Evolutionary conservation across 2,888 invertebrate genomes (phyloP).

Genomic region (Oxycera nigricornis): DNA sequence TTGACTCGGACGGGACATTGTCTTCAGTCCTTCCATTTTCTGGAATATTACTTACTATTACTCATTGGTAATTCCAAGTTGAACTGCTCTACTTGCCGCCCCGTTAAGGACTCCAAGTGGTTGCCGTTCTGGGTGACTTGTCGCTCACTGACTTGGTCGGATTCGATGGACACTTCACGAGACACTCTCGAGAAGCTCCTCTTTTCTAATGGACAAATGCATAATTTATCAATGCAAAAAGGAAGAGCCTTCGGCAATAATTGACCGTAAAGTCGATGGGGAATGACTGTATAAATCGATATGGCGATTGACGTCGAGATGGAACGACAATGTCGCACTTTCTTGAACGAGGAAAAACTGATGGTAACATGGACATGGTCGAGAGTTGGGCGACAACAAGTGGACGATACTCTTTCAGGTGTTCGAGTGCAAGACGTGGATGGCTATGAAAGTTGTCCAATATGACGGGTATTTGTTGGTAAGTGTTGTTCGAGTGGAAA

Average conservation of each 20-base stretch:
- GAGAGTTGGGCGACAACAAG: too few relatives aligned
- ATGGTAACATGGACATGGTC: too few relatives aligned
- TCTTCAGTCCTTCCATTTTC: neutral
- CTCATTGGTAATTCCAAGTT: conserved; percentile 19
- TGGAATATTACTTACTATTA: conserved; percentile 17
- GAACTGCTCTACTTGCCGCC: neutral
- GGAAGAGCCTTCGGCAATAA: neutral
- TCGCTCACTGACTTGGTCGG: neutral
- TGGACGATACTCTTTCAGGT: too few relatives aligned
- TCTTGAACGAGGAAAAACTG: neutral
- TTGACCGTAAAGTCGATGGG: neutral
- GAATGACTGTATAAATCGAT: neutral
- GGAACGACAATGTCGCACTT: neutral
- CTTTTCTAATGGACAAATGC: conserved; percentile 12
- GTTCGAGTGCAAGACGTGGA: too few relatives aligned
- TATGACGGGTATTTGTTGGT: too few relatives aligned
- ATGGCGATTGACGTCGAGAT: neutral
- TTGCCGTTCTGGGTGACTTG: neutral
- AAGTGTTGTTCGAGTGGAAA: too few relatives aligned
- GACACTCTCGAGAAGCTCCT: too few relatives aligned
- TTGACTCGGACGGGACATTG: too few relatives aligned
- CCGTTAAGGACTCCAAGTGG: neutral
- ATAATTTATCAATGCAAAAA: conserved; percentile 22
- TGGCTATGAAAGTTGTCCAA: too few relatives aligned
- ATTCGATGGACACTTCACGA: neutral